Evolutionary conservation across 2,113 vertebrate genomes (phyloP).

Genomic region (Rhynchomys soricoides): DNA sequence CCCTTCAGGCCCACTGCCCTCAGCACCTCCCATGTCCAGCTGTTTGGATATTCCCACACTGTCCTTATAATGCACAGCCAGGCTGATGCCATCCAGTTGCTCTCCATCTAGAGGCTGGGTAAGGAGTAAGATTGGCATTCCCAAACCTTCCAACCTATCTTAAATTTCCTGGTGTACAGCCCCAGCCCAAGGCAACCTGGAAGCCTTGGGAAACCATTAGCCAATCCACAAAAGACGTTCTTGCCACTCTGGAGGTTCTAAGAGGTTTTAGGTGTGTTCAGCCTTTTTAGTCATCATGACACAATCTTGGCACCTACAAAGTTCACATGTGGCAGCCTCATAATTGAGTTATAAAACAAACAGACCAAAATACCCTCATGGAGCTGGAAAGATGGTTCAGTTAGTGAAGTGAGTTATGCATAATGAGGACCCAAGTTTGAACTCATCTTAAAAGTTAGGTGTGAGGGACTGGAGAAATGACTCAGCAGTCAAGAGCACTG

Average conservation of each 20-base stretch:
- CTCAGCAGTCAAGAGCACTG: background rate
- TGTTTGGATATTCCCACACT: background rate
- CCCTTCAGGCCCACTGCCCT: background rate
- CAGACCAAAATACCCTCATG: background rate
- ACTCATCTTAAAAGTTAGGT: background rate
- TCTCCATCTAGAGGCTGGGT: background rate
- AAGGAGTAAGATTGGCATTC: background rate
- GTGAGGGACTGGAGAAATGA: background rate
- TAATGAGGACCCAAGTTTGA: background rate
- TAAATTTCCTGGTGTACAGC: background rate
- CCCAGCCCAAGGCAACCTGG: background rate
- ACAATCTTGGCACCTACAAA: background rate
- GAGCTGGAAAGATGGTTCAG: background rate
- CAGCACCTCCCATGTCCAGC: background rate
- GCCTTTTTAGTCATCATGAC: background rate
- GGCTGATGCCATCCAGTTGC: background rate
- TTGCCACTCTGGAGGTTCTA: background rate
- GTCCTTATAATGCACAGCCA: background rate
- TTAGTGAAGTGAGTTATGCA: background rate
- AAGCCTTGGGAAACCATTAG: background rate
- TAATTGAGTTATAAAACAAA: background rate
- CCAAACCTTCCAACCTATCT: background rate
- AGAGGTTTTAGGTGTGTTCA: background rate
- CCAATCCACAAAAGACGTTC: background rate
- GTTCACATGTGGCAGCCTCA: background rate